These are phyloP conservation scores for Donacobius atricapilla DNA, from an alignment of 2,113 vertebrate genomes.

Conservation along the genomic window DNA sequence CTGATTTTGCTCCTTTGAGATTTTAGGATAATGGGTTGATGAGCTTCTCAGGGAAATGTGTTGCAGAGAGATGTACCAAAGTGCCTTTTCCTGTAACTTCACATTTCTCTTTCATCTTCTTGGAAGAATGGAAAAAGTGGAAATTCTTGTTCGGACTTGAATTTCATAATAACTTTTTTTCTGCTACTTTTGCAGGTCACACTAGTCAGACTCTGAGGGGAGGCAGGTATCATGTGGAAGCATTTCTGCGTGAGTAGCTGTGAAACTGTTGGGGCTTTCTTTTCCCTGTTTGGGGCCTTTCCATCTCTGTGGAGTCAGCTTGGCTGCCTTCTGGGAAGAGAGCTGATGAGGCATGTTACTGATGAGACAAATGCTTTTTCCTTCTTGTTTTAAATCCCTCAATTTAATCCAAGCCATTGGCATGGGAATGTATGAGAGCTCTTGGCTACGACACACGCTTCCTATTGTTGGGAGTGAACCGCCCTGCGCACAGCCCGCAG, in stretches of 20 bases:
- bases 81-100: background rate
- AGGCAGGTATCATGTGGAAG: background rate
- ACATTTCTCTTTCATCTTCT: background rate
- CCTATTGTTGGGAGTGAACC: constrained; percentile 11
- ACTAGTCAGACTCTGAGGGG: background rate
- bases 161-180: background rate
- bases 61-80: background rate
- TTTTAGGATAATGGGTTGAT: background rate
- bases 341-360: constrained; percentile 53
- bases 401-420: constrained; percentile 13
- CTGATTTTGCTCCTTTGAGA: background rate
- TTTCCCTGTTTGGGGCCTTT: constrained; percentile 13
- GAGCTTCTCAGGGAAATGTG: background rate
- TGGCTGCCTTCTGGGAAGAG: constrained; percentile 47
- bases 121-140: background rate
- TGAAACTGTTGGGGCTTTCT: constrained; percentile 33
- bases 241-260: constrained; percentile 4
- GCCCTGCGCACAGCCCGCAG: background rate
- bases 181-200: background rate
- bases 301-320: background rate
- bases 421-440: background rate
- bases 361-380: background rate
- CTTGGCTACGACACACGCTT: background rate
- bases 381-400: constrained; percentile 16
- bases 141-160: constrained; percentile 4